Conservation (phyloP, 92 coral and sea anemone species). For the Phymanthus crucifer region DNA sequence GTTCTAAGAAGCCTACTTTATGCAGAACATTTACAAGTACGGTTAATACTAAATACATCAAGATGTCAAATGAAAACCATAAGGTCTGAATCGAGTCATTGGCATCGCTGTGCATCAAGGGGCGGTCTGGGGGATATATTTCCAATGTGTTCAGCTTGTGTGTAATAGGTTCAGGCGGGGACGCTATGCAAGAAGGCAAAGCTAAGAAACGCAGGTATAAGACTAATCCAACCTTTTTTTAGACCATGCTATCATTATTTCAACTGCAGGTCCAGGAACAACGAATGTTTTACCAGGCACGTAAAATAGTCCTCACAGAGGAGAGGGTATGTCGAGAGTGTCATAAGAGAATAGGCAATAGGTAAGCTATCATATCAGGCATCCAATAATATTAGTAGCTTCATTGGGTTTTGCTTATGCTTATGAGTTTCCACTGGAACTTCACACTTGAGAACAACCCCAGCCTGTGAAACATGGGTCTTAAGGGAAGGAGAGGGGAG, state of each 20-base stretch:
- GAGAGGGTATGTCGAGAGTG: conserved; percentile 97
- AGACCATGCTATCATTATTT: neutral
- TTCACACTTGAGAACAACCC: too few relatives aligned
- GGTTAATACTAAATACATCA: neutral
- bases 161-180: too few relatives aligned
- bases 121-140: too few relatives aligned
- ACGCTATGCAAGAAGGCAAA: neutral
- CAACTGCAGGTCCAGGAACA: conserved; percentile 96
- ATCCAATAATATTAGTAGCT: neutral
- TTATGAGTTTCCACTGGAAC: too few relatives aligned
- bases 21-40: conserved; percentile 98
- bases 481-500: too few relatives aligned
- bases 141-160: too few relatives aligned
- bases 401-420: too few relatives aligned
- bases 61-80: neutral
- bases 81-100: too few relatives aligned
- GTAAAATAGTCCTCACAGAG: conserved; percentile 80
- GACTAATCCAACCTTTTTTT: neutral
- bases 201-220: neutral
- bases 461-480: too few relatives aligned
- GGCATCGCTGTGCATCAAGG: too few relatives aligned
- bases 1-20: conserved; percentile 85
- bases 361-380: conserved; percentile 41
- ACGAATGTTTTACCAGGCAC: conserved; percentile 92
- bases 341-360: conserved; percentile 95